Evolutionary conservation across 2,797 vertebrate species (phyloP).

Genomic region (Danio albolineatus): DNA sequence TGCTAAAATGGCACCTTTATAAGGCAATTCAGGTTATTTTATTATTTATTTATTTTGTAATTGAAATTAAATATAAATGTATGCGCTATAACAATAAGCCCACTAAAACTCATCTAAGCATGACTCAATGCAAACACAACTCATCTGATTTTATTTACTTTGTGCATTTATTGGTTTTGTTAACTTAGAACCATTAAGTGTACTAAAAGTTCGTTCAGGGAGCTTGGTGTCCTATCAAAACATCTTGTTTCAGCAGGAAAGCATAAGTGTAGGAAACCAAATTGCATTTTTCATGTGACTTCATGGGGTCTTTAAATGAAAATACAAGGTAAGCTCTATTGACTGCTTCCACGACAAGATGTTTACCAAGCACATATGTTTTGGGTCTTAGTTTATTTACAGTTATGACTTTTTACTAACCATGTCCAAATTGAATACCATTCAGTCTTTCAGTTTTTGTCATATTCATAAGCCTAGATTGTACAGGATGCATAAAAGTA

Average conservation of each 20-base stretch:
- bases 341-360: neutral
- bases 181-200: no score
- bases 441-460: neutral
- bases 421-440: neutral
- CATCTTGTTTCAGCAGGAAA: neutral
- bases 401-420: neutral
- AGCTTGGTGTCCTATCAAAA: neutral
- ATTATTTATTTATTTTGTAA: no score
- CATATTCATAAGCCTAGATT: neutral
- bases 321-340: constrained; percentile 23
- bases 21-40: no score
- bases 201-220: neutral
- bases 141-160: no score
- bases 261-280: neutral
- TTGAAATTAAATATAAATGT: no score
- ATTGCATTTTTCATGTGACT: neutral
- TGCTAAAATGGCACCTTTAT: no score
- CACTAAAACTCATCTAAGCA: no score
- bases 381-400: neutral
- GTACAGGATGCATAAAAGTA: no score
- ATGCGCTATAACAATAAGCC: no score
- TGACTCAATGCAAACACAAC: no score
- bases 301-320: constrained; percentile 18
- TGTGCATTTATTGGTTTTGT: no score
- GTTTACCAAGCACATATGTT: neutral